Conservation (phyloP, 1,140 invertebrate genomes). For the Archivesica marissinica region DNA sequence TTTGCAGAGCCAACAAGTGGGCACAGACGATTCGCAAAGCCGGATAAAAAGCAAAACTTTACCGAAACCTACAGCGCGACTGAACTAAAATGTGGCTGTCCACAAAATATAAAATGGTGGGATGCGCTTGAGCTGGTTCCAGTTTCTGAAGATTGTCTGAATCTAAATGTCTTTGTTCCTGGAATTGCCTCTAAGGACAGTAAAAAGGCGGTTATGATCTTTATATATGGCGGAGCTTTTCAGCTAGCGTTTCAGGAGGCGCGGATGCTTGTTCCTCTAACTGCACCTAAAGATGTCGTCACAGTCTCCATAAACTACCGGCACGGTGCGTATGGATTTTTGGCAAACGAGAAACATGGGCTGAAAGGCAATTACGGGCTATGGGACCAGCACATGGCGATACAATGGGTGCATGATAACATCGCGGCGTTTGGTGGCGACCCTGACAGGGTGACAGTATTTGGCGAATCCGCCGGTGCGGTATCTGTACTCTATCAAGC, state of each 20-base stretch:
- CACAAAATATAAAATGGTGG: not conserved
- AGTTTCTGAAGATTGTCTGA: slow-evolving; percentile 94
- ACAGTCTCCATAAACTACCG: slow-evolving; percentile 90
- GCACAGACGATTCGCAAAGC: slow-evolving; percentile 1
- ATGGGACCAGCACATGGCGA: slow-evolving; percentile 88
- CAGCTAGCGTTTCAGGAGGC: slow-evolving; percentile 94
- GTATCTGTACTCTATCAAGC: slow-evolving; percentile 52
- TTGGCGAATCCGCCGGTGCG: slow-evolving; percentile 96
- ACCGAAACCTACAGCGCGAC: not conserved
- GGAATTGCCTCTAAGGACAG: slow-evolving; percentile 64
- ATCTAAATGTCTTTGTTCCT: slow-evolving; percentile 93
- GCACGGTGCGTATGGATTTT: slow-evolving; percentile 87
- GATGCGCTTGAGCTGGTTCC: not conserved
- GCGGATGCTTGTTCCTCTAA: slow-evolving; percentile 92
- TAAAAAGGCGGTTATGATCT: slow-evolving; percentile 93
- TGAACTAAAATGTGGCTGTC: not conserved
- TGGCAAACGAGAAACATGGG: slow-evolving; percentile 87
- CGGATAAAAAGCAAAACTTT: not conserved
- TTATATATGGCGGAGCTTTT: slow-evolving; percentile 96
- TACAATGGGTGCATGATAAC: slow-evolving; percentile 90
- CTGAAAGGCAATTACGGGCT: slow-evolving; percentile 75
- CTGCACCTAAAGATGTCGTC: slow-evolving; percentile 90
- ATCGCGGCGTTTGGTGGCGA: slow-evolving; percentile 90
- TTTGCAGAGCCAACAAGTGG: slow-evolving; percentile 17
- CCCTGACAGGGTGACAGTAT: slow-evolving; percentile 87